Percentiles rank a stretch among this genome's conserved stretches.
phyloP scores from a whole-genome alignment of 2,113 vertebrate genomes.

The Lepidiolamprologus cunningtoni region DNA sequence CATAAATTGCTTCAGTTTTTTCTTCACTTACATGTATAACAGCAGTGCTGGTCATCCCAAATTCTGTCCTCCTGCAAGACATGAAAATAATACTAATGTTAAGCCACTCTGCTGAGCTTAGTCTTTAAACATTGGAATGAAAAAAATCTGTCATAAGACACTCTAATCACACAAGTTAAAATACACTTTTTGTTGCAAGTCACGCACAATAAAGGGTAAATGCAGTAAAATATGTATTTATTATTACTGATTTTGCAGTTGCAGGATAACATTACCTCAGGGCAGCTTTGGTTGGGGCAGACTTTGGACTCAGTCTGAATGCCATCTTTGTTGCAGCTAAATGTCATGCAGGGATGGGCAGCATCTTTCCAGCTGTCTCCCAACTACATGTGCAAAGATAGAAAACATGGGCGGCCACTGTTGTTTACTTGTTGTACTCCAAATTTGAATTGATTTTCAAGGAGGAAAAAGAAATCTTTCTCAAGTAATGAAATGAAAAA shows the following conservation, averaged over 20 bases:
- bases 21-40: conserved; percentile 49
- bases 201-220: background rate
- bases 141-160: background rate
- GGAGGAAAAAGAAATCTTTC: background rate
- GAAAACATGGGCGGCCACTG: background rate
- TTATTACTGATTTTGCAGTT: background rate
- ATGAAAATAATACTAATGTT: background rate
- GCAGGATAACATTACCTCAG: conserved; percentile 19
- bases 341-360: conserved; percentile 30
- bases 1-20: background rate
- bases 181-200: rapidly evolving
- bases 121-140: background rate
- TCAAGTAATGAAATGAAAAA: background rate
- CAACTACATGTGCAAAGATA: conserved; percentile 19
- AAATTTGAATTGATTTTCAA: background rate
- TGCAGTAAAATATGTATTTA: background rate
- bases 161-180: background rate
- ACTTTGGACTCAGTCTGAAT: conserved; percentile 10
- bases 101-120: background rate
- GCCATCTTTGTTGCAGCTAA: conserved; percentile 40
- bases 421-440: background rate
- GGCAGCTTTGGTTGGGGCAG: conserved; percentile 38
- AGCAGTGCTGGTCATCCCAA: conserved; percentile 57
- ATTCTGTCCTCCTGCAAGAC: conserved; percentile 32
- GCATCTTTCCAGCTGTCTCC: conserved; percentile 55